Percentiles rank a stretch among this genome's conserved stretches.
Conservation (phyloP, 2,888 invertebrate genomes). For the Oligia latruncula region DNA sequence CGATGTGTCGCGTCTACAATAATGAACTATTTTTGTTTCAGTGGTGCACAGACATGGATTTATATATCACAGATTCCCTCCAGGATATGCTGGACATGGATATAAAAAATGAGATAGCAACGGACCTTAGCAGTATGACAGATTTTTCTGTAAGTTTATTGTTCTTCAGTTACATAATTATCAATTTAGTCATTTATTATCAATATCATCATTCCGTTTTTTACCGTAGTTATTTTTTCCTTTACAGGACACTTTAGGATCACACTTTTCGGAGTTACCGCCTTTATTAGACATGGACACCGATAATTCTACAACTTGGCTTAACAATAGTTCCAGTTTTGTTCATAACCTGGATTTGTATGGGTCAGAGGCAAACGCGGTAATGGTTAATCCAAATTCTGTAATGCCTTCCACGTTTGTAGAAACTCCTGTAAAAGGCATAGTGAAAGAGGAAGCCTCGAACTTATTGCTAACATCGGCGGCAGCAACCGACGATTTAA, state of each 20-base stretch:
- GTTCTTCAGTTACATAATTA: constrained; percentile 12
- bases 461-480: constrained; percentile 87
- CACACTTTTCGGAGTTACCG: constrained; percentile 91
- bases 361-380: constrained; percentile 93
- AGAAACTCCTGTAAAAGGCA: constrained; percentile 86
- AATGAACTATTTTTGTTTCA: constrained; percentile 73
- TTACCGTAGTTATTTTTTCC: constrained; percentile 9
- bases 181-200: neutral
- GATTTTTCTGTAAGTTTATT: constrained; percentile 89
- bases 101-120: constrained; percentile 96
- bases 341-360: constrained; percentile 93
- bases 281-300: constrained; percentile 92
- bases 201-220: neutral
- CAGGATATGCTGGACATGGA: constrained; percentile 98
- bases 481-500: constrained; percentile 78
- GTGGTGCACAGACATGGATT: constrained; percentile 91
- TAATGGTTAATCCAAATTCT: constrained; percentile 97
- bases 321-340: constrained; percentile 91
- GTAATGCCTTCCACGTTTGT: constrained; percentile 95
- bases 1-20: constrained; percentile 1
- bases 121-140: constrained; percentile 93
- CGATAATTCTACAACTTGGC: constrained; percentile 90
- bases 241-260: constrained; percentile 90
- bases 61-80: constrained; percentile 93
- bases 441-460: constrained; percentile 87